Percentiles rank a stretch among this genome's conserved stretches.
Conservation (phyloP, 2,888 invertebrate species). For the Drosophila tanythrix region DNA sequence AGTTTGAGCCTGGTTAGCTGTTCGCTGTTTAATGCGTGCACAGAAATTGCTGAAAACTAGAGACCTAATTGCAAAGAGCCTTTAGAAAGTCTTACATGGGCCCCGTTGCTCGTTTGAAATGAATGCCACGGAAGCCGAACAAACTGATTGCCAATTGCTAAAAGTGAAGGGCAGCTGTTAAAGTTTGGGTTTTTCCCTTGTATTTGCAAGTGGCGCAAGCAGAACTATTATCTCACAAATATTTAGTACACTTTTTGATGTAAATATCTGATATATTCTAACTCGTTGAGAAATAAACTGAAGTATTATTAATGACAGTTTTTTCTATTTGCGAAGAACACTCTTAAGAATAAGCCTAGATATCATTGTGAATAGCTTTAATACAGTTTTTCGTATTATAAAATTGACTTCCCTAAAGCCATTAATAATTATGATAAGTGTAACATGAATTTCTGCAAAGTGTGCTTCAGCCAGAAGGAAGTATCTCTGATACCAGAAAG, state of each 20-base stretch:
- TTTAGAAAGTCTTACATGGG: conserved; percentile 52
- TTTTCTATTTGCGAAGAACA: neutral
- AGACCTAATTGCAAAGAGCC: conserved; percentile 32
- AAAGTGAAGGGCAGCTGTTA: conserved; percentile 26
- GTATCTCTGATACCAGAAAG: too few relatives aligned
- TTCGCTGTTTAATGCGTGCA: conserved; percentile 33
- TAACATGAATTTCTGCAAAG: neutral
- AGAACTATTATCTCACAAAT: neutral
- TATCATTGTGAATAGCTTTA: neutral
- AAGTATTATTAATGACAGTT: neutral
- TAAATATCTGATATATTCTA: neutral
- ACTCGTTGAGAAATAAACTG: neutral
- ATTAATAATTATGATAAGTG: neutral
- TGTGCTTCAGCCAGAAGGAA: too few relatives aligned
- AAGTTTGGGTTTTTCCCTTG: neutral
- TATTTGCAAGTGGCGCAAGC: neutral
- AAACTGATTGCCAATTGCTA: conserved; percentile 22
- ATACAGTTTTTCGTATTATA: neutral
- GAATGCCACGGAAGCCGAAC: conserved; percentile 52
- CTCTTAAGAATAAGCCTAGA: neutral
- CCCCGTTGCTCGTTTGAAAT: conserved; percentile 33
- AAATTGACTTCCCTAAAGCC: neutral
- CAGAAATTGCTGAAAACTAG: conserved; percentile 29
- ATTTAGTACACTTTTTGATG: neutral
- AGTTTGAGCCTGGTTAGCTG: conserved; percentile 25